Percentiles rank a stretch among this genome's conserved stretches.
These are phyloP conservation scores for Pogoniulus pusillus DNA, from an alignment of 2,797 vertebrate genomes.

Conservation along the genomic window DNA sequence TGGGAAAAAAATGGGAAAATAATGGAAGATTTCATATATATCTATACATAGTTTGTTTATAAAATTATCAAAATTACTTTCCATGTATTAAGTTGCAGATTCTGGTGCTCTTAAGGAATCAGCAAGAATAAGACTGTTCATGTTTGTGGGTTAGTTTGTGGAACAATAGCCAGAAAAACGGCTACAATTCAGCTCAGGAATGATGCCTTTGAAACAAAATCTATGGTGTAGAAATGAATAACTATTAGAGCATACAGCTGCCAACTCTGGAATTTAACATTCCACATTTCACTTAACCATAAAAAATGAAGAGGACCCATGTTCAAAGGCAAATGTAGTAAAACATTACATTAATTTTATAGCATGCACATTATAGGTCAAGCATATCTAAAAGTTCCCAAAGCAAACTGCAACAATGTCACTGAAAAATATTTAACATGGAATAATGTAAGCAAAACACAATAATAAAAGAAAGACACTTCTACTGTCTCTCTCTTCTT, in stretches of 20 bases:
- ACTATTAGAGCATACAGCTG: slow-evolving; percentile 30
- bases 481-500: slow-evolving; percentile 1
- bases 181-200: slow-evolving; percentile 45
- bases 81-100: not conserved
- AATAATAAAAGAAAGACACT: slow-evolving; percentile 16
- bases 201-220: slow-evolving; percentile 63
- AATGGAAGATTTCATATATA: not conserved
- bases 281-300: slow-evolving; percentile 62
- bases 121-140: not conserved
- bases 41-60: not conserved
- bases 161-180: slow-evolving; percentile 38
- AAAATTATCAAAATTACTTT: slow-evolving; percentile 10
- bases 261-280: slow-evolving; percentile 59
- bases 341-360: slow-evolving; percentile 69
- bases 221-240: slow-evolving; percentile 56
- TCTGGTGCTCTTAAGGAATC: not conserved
- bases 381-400: slow-evolving; percentile 57
- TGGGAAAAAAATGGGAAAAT: not conserved
- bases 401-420: slow-evolving; percentile 35
- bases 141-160: not conserved
- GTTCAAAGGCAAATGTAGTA: slow-evolving; percentile 61
- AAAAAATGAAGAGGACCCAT: slow-evolving; percentile 65
- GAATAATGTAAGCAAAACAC: slow-evolving; percentile 10
- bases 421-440: slow-evolving; percentile 36
- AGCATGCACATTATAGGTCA: slow-evolving; percentile 44